These are phyloP conservation scores for Brachionus rubens DNA, from an alignment of 1,140 invertebrate species.

Conservation along the genomic window DNA sequence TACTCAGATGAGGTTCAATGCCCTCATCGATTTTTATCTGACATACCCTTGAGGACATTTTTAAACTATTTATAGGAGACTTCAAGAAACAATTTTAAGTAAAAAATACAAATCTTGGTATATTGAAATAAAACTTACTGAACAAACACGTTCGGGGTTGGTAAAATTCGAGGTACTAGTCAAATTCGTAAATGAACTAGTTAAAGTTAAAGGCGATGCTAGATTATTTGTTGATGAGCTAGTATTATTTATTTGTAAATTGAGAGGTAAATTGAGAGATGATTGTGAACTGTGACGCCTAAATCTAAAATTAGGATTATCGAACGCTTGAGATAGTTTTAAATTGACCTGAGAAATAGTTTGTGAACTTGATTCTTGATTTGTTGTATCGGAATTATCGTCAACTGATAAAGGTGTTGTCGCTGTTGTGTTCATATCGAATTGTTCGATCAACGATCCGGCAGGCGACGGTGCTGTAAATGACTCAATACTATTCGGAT, in stretches of 20 bases:
- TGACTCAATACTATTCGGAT: constrained; percentile 32
- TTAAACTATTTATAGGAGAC: constrained; percentile 39
- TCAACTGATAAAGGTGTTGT: constrained; percentile 21
- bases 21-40: constrained; percentile 45
- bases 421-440: not conserved
- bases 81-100: not conserved
- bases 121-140: not conserved
- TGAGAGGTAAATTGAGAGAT: constrained; percentile 32
- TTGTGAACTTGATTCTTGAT: not conserved
- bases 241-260: constrained; percentile 34
- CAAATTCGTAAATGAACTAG: constrained; percentile 25
- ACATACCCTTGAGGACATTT: constrained; percentile 43
- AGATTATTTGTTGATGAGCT: not conserved
- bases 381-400: constrained; percentile 17
- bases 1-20: constrained; percentile 38
- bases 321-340: constrained; percentile 7
- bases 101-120: not conserved
- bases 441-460: constrained; percentile 24
- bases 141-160: constrained; percentile 21
- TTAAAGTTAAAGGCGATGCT: constrained; percentile 24
- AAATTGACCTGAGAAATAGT: not conserved
- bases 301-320: constrained; percentile 29
- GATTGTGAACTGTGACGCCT: constrained; percentile 31
- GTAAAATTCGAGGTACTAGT: not conserved
- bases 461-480: constrained; percentile 41